These are phyloP conservation scores for Donacobius atricapilla DNA, from an alignment of 2,113 vertebrate species.

Conservation along the genomic window DNA sequence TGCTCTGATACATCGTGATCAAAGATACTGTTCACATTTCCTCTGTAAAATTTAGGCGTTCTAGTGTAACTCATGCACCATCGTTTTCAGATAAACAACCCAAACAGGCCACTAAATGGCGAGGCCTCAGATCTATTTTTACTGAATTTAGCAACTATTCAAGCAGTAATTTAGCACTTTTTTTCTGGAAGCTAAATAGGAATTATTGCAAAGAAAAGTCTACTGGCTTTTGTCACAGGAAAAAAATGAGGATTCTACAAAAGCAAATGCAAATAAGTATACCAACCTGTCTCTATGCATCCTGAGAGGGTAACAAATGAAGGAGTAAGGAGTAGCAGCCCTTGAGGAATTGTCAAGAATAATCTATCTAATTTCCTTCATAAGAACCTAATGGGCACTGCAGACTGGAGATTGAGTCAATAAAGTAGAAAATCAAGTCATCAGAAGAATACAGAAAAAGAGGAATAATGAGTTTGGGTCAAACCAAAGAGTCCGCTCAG, in stretches of 20 bases:
- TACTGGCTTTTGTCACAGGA: not conserved
- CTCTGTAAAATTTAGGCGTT: not conserved
- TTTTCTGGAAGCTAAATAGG: not conserved
- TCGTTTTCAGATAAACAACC: not conserved
- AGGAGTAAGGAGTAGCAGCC: not conserved
- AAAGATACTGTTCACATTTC: not conserved
- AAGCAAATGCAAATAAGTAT: not conserved
- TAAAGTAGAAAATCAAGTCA: conserved; percentile 26
- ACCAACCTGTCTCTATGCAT: not conserved
- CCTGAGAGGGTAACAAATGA: not conserved
- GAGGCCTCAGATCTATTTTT: not conserved
- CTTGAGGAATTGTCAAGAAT: not conserved
- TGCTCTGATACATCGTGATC: not conserved
- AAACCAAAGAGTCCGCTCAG: not conserved
- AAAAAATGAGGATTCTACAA: not conserved
- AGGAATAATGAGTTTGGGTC: not conserved
- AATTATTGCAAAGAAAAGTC: not conserved
- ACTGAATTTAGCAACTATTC: not conserved
- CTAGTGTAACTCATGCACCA: not conserved
- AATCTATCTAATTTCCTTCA: conserved; percentile 9
- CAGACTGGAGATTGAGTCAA: not conserved
- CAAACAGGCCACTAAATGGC: not conserved
- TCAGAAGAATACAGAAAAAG: not conserved
- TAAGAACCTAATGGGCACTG: not conserved
- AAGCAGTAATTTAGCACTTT: not conserved